These are phyloP conservation scores for Acanthochromis polyacanthus DNA, from an alignment of 2,113 vertebrate species.

Conservation along the genomic window DNA sequence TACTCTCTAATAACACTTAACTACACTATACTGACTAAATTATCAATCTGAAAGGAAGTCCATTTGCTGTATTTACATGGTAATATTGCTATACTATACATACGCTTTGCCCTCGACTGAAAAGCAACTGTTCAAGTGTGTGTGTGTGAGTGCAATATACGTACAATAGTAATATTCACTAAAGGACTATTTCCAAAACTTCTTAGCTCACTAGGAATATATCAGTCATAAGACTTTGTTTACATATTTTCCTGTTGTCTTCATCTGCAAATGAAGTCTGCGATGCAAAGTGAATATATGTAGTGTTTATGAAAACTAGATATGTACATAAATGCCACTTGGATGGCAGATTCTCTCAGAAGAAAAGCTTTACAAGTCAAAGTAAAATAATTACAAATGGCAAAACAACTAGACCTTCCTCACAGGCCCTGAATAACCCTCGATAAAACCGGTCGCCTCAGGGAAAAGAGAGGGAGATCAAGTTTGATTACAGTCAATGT, in stretches of 20 bases:
- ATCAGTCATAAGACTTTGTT: not conserved
- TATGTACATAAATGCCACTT: conserved; percentile 33
- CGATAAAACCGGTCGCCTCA: conserved; percentile 45
- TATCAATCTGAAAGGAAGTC: conserved; percentile 36
- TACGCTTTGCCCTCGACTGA: conserved; percentile 45
- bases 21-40: conserved; percentile 45
- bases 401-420: conserved; percentile 24
- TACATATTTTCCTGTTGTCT: conserved; percentile 11
- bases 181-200: conserved; percentile 27
- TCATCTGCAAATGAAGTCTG: conserved; percentile 11
- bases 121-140: conserved; percentile 40
- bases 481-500: conserved; percentile 28
- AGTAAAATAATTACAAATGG: conserved; percentile 40
- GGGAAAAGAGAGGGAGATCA: conserved; percentile 29
- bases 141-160: conserved; percentile 22
- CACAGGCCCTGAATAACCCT: conserved; percentile 37
- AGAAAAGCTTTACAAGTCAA: not conserved
- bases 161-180: conserved; percentile 42
- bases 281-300: conserved; percentile 16
- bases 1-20: conserved; percentile 49
- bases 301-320: conserved; percentile 35
- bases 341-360: conserved; percentile 17
- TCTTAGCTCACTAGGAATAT: conserved; percentile 7
- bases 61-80: conserved; percentile 69
- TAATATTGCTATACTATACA: conserved; percentile 66